Evolutionary conservation across 2,113 vertebrate species (phyloP), one percentile per base, ranked within the genome.

Genomic region (Xerus inauris): DNA sequence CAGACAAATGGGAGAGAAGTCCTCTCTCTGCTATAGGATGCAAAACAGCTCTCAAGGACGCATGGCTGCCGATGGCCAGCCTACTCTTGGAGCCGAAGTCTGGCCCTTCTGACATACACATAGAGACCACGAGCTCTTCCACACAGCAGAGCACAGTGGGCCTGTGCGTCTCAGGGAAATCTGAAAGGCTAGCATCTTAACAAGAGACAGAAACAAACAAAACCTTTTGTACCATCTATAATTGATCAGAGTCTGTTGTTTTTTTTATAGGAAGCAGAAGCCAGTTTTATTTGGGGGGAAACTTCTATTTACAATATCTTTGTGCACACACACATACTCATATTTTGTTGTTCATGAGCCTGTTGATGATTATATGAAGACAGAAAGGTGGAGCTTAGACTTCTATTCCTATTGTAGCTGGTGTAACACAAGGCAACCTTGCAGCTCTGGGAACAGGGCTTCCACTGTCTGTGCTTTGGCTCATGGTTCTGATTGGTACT

Each of bases 1-100:
- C 42, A 59, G 45, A 47, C 87, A 93, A 94, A 72, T 86, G 72
- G 88, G 96, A 94, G 64, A 82, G 84, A 95, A 22, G 80, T 32
- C 71, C 47, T 83, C 47, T 14, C 38, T 65, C 28, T 62, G 16
- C 67, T 30, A 17, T 90, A 67, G 42, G 81, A 86, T 69, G n/a
- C 90, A 86, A 65, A 91, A 89, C 89, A 87, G 28, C 83, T 79
- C 77, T 92, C 77, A 8, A 88, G 79, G 75, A 54, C 57, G 62
- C 90, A 17, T 83, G 49, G 75, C 62, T 94, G 94, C 89, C 62
- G 14, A 40, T 89, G 91, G 47, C 69, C 71, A 45, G 47, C 49
- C 82, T 65, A 16, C 45, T 32, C 30, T 24, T 38, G 38, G 85
- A 75, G 51, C 64, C 72, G 83, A 77, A 62, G 75, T 10, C 73